Conservation (phyloP, 2,113 vertebrate genomes). For the Silurus asotus region DNA sequence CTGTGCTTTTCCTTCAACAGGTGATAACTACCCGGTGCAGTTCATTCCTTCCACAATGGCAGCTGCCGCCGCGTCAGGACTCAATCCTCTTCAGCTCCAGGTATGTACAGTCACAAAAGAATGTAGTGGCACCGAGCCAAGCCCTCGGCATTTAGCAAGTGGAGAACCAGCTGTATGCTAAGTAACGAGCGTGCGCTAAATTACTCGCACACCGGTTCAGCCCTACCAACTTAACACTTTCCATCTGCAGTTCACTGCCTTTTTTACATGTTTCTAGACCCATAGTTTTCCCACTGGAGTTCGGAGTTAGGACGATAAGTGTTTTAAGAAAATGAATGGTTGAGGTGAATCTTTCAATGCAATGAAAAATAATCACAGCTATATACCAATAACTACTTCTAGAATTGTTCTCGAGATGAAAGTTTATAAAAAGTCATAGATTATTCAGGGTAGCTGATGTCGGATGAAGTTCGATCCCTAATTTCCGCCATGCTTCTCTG, state of each 20-base stretch:
- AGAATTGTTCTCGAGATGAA: no score
- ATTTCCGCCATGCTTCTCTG: not conserved
- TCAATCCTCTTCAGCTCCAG: constrained; percentile 99
- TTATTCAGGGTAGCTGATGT: not conserved
- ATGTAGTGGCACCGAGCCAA: constrained; percentile 83
- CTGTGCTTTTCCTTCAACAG: constrained; percentile 76
- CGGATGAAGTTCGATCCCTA: not conserved
- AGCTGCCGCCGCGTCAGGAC: constrained; percentile 99
- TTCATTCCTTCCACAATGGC: constrained; percentile 99
- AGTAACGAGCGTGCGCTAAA: constrained; percentile 90
- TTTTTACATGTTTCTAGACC: constrained; percentile 69
- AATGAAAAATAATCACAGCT: not conserved
- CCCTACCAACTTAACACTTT: constrained; percentile 88
- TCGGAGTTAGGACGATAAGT: constrained; percentile 64
- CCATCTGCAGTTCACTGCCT: constrained; percentile 75
- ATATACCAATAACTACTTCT: not conserved
- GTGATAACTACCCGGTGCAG: constrained; percentile 99
- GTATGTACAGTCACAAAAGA: constrained; percentile 90
- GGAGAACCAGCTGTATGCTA: constrained; percentile 94
- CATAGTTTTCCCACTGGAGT: constrained; percentile 52
- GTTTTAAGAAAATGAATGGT: constrained; percentile 62
- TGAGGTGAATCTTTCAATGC: constrained; percentile 47
- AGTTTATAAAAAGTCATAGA: not conserved
- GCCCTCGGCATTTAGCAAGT: constrained; percentile 76
- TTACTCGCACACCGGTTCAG: constrained; percentile 79